Percentiles rank a stretch among this genome's conserved stretches.
Conservation (phyloP, 2,888 invertebrate species). For the Ornithoptera priamus region DNA sequence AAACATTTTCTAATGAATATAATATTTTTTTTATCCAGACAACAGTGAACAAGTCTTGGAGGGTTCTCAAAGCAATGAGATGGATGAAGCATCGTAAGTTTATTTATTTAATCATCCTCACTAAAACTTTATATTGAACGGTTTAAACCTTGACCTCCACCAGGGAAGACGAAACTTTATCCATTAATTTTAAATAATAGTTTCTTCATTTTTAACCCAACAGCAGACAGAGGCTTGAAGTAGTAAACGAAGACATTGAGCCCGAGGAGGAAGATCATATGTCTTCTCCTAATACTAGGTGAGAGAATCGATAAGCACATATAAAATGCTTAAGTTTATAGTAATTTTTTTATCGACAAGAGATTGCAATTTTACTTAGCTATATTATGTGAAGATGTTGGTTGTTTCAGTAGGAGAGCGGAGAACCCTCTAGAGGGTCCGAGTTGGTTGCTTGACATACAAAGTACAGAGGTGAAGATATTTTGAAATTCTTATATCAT, state of each 20-base stretch:
- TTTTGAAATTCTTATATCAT: too few species aligned
- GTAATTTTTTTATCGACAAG: too few species aligned
- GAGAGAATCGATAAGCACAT: not conserved
- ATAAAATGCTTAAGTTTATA: too few species aligned
- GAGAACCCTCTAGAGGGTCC: slow-evolving; percentile 72
- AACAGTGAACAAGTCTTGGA: slow-evolving; percentile 44
- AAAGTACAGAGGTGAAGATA: slow-evolving; percentile 39
- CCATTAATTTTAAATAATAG: too few species aligned
- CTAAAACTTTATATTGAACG: too few species aligned
- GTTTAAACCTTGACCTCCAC: too few species aligned
- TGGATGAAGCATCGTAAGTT: slow-evolving; percentile 54
- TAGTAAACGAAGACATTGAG: slow-evolving; percentile 55
- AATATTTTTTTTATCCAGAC: slow-evolving; percentile 40
- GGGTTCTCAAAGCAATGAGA: slow-evolving; percentile 48
- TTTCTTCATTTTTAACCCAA: not conserved
- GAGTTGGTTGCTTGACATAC: slow-evolving; percentile 63
- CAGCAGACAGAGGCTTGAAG: slow-evolving; percentile 45
- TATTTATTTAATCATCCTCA: slow-evolving; percentile 24
- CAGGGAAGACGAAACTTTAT: too few species aligned
- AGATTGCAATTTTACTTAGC: too few species aligned
- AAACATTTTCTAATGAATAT: not conserved
- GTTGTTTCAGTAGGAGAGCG: slow-evolving; percentile 36
- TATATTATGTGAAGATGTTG: too few species aligned
- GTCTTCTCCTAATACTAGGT: slow-evolving; percentile 33
- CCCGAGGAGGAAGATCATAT: slow-evolving; percentile 43